These are phyloP conservation scores for Sesia apiformis DNA, from an alignment of 2,888 invertebrate species.

Conservation along the genomic window DNA sequence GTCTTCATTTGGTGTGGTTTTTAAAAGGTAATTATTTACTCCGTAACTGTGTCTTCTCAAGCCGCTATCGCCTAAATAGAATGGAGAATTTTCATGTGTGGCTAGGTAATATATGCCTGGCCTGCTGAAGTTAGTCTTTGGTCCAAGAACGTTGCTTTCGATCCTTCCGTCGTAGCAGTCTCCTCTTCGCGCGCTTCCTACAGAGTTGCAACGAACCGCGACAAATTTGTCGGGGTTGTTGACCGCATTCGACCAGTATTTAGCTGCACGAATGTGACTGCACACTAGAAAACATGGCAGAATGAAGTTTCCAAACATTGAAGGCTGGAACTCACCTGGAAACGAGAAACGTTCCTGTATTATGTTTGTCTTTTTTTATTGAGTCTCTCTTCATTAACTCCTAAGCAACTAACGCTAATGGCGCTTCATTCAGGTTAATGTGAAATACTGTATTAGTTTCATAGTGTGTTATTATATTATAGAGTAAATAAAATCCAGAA, in stretches of 20 bases:
- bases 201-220: constrained; percentile 39
- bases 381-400: too few relatives aligned
- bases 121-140: constrained; percentile 43
- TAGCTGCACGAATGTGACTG: constrained; percentile 48
- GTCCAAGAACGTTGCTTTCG: constrained; percentile 40
- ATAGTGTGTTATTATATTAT: too few relatives aligned
- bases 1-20: constrained; percentile 40
- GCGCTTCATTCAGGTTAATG: too few relatives aligned
- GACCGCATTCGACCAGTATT: constrained; percentile 41
- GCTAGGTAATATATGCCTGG: constrained; percentile 55
- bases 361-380: too few relatives aligned
- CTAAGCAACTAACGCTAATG: too few relatives aligned
- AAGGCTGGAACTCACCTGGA: constrained; percentile 55
- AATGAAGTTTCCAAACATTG: constrained; percentile 37
- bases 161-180: constrained; percentile 34
- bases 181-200: constrained; percentile 37
- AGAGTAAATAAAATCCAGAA: too few relatives aligned
- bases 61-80: constrained; percentile 38
- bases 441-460: too few relatives aligned
- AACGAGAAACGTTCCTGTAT: constrained; percentile 1
- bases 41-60: constrained; percentile 31
- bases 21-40: constrained; percentile 36
- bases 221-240: constrained; percentile 40
- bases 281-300: constrained; percentile 54
- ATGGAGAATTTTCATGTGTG: constrained; percentile 35